Evolutionary conservation across 1,140 invertebrate genomes (phyloP).

Genomic region (Brachionus angularis): DNA sequence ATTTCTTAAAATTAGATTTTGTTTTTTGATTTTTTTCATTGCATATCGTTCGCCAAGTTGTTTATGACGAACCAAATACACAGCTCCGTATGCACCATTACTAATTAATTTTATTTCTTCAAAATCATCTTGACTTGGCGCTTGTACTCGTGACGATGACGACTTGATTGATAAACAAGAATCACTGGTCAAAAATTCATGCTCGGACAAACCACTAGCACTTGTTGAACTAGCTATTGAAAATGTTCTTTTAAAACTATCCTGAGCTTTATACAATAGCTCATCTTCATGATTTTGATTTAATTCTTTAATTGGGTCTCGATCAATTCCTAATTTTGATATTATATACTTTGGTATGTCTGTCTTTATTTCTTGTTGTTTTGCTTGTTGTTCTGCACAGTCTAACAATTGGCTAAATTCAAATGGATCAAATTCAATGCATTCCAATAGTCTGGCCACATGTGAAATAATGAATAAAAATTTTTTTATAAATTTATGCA

Average conservation of each 20-base stretch:
- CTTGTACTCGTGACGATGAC: conserved; percentile 49
- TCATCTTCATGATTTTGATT: neutral
- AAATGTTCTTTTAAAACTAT: neutral
- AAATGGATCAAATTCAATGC: conserved; percentile 97
- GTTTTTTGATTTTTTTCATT: conserved; percentile 99
- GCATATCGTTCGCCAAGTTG: conserved; percentile 87
- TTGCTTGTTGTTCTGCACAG: conserved; percentile 92
- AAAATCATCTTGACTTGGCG: conserved; percentile 87
- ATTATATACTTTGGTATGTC: conserved; percentile 98
- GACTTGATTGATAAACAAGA: neutral
- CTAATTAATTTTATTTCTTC: conserved; percentile 95
- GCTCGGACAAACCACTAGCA: conserved; percentile 14
- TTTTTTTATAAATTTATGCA: conserved; percentile 67
- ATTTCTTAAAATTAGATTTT: conserved; percentile 92
- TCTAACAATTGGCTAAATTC: conserved; percentile 97
- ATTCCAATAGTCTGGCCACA: conserved; percentile 91
- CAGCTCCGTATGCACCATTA: conserved; percentile 79
- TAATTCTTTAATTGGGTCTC: conserved; percentile 74
- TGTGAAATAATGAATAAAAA: conserved; percentile 90
- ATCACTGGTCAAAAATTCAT: conserved; percentile 7
- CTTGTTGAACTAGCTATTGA: conserved; percentile 6
- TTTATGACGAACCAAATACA: conserved; percentile 93
- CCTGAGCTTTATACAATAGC: neutral
- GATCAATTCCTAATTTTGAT: conserved; percentile 85
- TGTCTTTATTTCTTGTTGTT: conserved; percentile 58